Evolutionary conservation across 2,888 invertebrate species (phyloP).

Genomic region (Ommatoiulus sabulosus): DNA sequence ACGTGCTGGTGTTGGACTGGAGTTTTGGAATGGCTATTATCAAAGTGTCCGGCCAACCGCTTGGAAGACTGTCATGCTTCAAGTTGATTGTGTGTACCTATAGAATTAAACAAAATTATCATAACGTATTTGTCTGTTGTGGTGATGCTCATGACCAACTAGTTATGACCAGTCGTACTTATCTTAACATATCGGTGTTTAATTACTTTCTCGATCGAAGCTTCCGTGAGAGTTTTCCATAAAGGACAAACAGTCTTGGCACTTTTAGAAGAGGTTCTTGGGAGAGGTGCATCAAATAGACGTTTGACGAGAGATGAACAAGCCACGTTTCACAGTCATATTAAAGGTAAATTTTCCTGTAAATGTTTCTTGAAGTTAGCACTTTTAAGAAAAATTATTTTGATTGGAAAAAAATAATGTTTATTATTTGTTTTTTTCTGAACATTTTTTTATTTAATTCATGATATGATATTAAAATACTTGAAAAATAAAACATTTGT

Average conservation of each 20-base stretch:
- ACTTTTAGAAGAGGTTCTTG: conserved; percentile 55
- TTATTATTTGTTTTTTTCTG: too few relatives aligned
- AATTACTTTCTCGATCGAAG: conserved; percentile 34
- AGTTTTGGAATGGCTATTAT: conserved; percentile 59
- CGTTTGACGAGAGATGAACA: not conserved
- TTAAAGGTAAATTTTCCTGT: conserved; percentile 50
- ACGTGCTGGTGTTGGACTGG: conserved; percentile 45
- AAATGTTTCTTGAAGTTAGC: too few relatives aligned
- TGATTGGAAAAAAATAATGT: too few relatives aligned
- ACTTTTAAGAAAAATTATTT: too few relatives aligned
- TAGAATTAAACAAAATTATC: not conserved
- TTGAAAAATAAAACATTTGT: not conserved
- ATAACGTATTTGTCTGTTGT: not conserved
- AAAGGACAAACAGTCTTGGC: conserved; percentile 58
- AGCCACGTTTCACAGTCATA: not conserved
- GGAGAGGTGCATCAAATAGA: not conserved
- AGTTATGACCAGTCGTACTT: too few relatives aligned
- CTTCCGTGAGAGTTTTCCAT: conserved; percentile 59
- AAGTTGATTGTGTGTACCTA: conserved; percentile 52
- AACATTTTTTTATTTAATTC: too few relatives aligned
- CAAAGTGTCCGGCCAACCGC: conserved; percentile 57
- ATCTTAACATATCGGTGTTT: not conserved
- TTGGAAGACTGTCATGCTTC: conserved; percentile 54
- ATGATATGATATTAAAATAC: too few relatives aligned
- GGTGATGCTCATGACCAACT: not conserved